Conservation (phyloP, 2,113 vertebrate species). For the Ploceus nigricollis region DNA sequence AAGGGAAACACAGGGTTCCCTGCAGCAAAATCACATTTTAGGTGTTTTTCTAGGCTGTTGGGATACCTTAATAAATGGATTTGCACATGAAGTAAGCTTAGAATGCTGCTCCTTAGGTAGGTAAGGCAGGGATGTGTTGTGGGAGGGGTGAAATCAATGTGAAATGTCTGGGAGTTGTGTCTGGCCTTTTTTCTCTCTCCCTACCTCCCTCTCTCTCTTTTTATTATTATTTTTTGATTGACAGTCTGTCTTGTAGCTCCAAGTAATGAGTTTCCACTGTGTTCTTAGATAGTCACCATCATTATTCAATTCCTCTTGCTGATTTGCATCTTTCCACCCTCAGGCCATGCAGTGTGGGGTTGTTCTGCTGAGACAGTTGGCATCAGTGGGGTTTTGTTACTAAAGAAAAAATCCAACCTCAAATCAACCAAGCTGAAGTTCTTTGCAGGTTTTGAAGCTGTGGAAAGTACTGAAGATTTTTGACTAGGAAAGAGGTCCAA, state of each 20-base stretch:
- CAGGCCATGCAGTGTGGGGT: conserved; percentile 21
- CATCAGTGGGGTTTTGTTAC: not conserved
- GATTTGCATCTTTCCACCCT: conserved; percentile 36
- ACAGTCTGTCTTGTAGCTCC: conserved; percentile 23
- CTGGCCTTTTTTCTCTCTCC: not conserved
- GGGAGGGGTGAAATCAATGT: conserved; percentile 39
- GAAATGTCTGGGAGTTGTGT: conserved; percentile 17
- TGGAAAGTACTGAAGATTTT: not conserved
- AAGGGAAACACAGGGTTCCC: not conserved
- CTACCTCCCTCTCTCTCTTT: not conserved
- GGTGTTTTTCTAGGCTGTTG: not conserved
- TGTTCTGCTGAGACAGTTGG: not conserved
- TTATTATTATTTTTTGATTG: not conserved
- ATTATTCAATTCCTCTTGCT: conserved; percentile 68
- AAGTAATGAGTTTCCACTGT: not conserved
- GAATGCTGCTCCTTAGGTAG: not conserved
- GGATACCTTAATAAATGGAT: not conserved
- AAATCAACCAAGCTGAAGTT: not conserved
- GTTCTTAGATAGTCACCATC: not conserved
- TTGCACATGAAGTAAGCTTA: not conserved
- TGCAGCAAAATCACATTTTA: not conserved
- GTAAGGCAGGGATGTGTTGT: not conserved
- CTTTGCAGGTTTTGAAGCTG: not conserved
- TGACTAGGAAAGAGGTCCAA: not conserved
- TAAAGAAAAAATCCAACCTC: not conserved